Evolutionary conservation across 2,797 vertebrate species (phyloP).

Genomic region (Eurystomus glaucurus): DNA sequence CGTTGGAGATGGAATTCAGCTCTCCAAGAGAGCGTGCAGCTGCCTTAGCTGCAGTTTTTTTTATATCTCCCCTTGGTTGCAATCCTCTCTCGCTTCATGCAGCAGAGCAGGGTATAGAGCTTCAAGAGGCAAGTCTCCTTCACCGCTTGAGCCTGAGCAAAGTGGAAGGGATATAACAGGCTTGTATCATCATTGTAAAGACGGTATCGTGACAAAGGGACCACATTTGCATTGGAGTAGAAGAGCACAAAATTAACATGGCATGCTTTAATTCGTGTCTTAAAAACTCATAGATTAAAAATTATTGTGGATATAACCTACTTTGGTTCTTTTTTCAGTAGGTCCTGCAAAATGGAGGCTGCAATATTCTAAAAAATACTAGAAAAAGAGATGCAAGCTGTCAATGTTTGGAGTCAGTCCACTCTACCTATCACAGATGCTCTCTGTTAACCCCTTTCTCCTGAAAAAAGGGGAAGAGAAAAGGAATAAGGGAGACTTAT

Average conservation of each 20-base stretch:
- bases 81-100: neutral
- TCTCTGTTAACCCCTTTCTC: neutral
- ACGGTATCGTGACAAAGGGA: fast-evolving
- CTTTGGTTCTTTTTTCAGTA: neutral
- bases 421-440: neutral
- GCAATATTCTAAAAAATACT: neutral
- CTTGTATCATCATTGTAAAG: neutral
- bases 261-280: neutral
- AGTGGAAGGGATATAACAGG: neutral
- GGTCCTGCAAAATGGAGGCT: neutral
- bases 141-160: neutral
- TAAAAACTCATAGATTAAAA: neutral
- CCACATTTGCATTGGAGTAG: neutral
- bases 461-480: neutral
- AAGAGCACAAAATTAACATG: neutral
- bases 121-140: neutral
- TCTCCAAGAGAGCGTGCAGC: neutral
- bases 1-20: neutral
- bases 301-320: neutral
- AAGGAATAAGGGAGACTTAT: neutral
- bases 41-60: neutral
- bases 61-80: neutral
- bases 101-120: neutral
- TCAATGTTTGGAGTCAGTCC: neutral
- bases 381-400: neutral